Base-by-base conservation (phyloP, 2,113 vertebrate genomes). In the Cyanoderma ruficeps region DNA sequence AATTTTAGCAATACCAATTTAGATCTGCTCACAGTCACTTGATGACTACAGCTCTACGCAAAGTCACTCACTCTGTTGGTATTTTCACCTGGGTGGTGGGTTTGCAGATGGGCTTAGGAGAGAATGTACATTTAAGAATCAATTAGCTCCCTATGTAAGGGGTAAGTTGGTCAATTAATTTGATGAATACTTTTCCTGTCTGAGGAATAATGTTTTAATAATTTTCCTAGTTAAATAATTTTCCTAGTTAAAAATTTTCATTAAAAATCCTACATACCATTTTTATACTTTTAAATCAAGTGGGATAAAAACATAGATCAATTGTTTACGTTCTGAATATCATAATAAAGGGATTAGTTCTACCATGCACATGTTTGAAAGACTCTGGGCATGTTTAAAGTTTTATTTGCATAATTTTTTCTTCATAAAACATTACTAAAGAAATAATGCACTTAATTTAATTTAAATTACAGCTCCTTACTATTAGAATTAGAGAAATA, bases 401-500 rank as follows among this genome's bases (percentile, higher is more conserved):
- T 71, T 92, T 83, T 35, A 72, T 61, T 89, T 90, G 14, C 13
- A 75, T 61, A 82, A 67, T 11, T 50, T 67, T 39, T 39, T 60
- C 55, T 86, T 79, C 75, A 68, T 67, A 63, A 27, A 77, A 53
- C 12, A 6, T 75, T 96, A 81, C 20, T 67, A 14, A 87, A 89
- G 93, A 83, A 90, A 65, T 6, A 1, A 60, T 37, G 8, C n/a
- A 47, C 35, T 76, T 88, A 59, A 15, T 72, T 79, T 80, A 92
- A 83, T 96, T 85, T 86, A 87, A 95, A 79, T 59, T 74, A 27
- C 24, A 90, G 14, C 6, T 53, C 42, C 44, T 76, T 63, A 35
- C 19, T 65, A 75, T 71, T 87, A 63, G 60, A 77, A 79, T 55
- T 42, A 25, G 7, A 83, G 31, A 89, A 89, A 52, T 65, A 78